A percentile compares a stretch with the other conserved stretches of the same genome.
Conservation (phyloP, 2,113 vertebrate species). For the Chrysemys picta region DNA sequence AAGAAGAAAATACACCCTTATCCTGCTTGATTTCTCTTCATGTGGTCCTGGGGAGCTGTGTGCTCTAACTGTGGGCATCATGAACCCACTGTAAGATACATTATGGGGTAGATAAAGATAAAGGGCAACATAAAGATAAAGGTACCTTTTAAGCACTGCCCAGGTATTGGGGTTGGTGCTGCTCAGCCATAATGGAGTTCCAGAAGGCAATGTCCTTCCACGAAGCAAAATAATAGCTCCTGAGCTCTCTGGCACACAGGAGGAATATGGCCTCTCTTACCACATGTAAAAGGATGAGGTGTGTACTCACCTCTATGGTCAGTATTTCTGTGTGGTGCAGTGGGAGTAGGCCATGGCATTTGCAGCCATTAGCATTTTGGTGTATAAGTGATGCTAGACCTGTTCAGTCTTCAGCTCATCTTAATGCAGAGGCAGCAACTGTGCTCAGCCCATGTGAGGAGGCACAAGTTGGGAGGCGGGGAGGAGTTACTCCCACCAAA, state of each 20-base stretch:
- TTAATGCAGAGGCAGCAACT: background rate
- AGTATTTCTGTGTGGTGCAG: background rate
- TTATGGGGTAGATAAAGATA: accelerated
- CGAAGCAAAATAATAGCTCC: background rate
- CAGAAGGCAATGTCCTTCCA: background rate
- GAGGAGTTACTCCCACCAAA: background rate
- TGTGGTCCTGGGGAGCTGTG: background rate
- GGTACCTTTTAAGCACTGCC: background rate
- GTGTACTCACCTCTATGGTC: background rate
- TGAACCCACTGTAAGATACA: background rate
- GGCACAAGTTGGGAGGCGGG: background rate
- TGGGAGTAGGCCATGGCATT: background rate
- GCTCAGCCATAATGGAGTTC: background rate
- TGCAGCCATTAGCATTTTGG: accelerated
- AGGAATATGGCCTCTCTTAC: background rate
- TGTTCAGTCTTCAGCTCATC: background rate
- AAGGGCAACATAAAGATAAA: background rate
- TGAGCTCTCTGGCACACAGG: background rate
- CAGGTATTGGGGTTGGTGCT: background rate
- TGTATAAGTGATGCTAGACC: background rate
- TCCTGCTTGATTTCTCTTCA: background rate
- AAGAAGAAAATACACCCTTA: background rate
- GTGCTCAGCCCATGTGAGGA: background rate
- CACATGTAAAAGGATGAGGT: background rate
- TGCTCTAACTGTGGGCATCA: background rate